Base-by-base conservation (phyloP, 2,888 invertebrate genomes). In the Lamproptera curius region DNA sequence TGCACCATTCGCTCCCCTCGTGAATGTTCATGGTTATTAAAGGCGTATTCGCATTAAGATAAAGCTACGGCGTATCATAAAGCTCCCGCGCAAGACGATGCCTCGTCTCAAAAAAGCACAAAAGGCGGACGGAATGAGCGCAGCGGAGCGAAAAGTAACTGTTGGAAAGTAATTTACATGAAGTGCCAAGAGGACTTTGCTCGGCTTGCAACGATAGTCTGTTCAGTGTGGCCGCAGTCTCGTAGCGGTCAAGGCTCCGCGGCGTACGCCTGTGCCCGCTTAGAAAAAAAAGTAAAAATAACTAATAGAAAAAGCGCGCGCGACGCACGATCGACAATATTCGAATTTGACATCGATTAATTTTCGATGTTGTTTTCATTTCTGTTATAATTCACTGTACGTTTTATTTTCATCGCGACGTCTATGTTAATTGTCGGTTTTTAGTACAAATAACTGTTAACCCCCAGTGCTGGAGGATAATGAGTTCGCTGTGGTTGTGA, bases 111-210 rank as follows among this genome's bases (percentile, higher is more conserved):
- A 53, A 54, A 50, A 56, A 56, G 47, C 55, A 48, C 40, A 62
- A 61, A 62, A 72, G 61, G 59, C 70, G 73, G 71, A 76, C 78
- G 77, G 80, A 84, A 82, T 82, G 76, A 72, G 75, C 81, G 83
- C 82, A 83, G 62, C 75, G 76, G 66, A 78, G 84, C 84, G 80
- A 83, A 81, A 82, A 82, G 67, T 84, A 82, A 84, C 84, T 76
- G 86, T 85, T 75, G 80, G 83, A 81, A 84, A 82, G 82, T 80
- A 75, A 77, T 78, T 76, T 78, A 75, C 77, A 74, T 74, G 57
- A 65, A 57, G 64, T 65, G 67, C 59, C 60, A 65, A 70, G 70
- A 72, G 74, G 71, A 72, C 70, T 61, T 68, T 47, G 67, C 69
- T 62, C 65, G 58, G 68, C 61, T 56, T 71, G 70, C 66, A 57